Evolutionary conservation across 2,888 invertebrate species (phyloP), one percentile per base, ranked within the genome.

Genomic region (Conops quadrifasciatus): DNA sequence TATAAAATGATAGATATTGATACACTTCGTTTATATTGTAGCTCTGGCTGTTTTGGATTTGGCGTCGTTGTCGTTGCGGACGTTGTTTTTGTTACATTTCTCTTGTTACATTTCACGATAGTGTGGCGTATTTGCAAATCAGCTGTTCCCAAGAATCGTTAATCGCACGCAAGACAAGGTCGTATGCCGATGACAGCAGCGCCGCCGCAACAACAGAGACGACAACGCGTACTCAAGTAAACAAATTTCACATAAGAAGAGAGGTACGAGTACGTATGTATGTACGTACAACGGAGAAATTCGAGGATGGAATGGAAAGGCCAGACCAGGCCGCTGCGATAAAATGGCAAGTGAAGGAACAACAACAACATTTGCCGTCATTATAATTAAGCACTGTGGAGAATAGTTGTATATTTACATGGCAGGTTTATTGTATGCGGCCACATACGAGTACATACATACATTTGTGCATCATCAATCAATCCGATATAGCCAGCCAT

Each of bases 81-180:
- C 36, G 36, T 36, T 36, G 36, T 58, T 58, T 24, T 26, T 58
- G 28, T 58, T 58, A 24, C 1, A 21, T 7, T 24, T 24, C 36
- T 36, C 36, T 36, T 9, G 36, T 36, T 36, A 36, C 36, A 7
- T 36, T 36, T 9, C 4, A 36, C 53, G 5, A 56, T 43, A n/a
- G n/a, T n/a, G 21, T 47, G 15, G 51, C 65, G 51, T 51, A 65
- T 36, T 30, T 28, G 45, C 43, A 59, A 47, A 59, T 59, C 67
- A 60, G 59, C 59, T 60, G 36, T 36, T 36, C 36, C 9, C 36
- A 36, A 59, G 67, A 59, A 47, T 59, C 19, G 5, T 30, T 24
- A 45, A 59, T 47, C 28, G 59, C 43, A 59, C 43, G 45, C 67
- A 59, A 49, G 59, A 59, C 47, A 67, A 67, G 59, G 67, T 67